A percentile compares a stretch with the other conserved stretches of the same genome.
phyloP scores from a whole-genome alignment of 2,113 vertebrate species.

The Amazona vittata region DNA sequence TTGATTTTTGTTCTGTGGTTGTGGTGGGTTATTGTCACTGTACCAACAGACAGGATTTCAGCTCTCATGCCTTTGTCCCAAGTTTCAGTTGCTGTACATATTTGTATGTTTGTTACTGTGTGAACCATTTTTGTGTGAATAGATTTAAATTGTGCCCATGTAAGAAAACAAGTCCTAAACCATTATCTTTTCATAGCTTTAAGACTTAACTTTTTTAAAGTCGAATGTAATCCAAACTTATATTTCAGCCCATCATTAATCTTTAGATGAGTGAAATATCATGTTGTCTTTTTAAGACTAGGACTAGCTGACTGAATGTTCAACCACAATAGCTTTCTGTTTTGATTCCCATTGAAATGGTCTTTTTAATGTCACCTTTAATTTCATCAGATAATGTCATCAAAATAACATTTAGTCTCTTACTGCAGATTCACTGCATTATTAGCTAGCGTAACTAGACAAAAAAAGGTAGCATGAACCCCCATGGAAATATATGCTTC shows the following conservation, averaged over 20 bases:
- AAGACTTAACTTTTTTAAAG: background rate
- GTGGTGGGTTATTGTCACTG: background rate
- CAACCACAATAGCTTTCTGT: constrained; percentile 54
- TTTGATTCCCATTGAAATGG: constrained; percentile 71
- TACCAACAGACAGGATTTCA: constrained; percentile 32
- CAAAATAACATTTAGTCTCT: constrained; percentile 80
- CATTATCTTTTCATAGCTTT: background rate
- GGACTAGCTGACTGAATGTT: constrained; percentile 41
- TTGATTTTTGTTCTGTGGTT: background rate
- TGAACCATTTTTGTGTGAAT: background rate
- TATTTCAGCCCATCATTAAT: constrained; percentile 38
- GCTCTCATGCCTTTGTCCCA: background rate
- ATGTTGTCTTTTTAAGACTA: constrained; percentile 18
- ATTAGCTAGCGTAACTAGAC: constrained; percentile 78
- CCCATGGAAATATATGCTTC: constrained; percentile 77
- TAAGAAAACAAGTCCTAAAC: background rate
- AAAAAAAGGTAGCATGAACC: constrained; percentile 73
- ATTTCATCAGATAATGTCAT: constrained; percentile 79
- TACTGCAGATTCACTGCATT: constrained; percentile 82
- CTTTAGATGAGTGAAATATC: constrained; percentile 19
- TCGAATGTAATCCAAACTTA: background rate
- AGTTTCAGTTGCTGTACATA: background rate
- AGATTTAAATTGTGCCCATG: background rate
- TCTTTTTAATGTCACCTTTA: constrained; percentile 79
- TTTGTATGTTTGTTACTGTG: background rate